Conservation (phyloP, 23 tunicate genomes). For the Oikopleura dioica region DNA sequence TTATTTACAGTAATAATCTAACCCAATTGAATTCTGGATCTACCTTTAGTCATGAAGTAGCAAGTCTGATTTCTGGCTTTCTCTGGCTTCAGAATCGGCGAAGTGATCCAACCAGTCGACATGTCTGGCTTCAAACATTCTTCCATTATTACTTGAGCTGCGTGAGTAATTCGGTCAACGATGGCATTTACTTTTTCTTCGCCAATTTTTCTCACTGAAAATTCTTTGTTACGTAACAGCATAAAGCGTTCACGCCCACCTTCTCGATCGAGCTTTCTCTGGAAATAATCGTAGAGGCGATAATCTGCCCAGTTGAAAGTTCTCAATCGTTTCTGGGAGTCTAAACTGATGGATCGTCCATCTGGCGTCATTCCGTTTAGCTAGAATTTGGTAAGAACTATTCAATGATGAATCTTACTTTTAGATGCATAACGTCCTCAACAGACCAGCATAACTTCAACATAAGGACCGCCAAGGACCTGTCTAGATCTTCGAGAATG, state of each 20-base stretch:
- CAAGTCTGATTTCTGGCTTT: background rate
- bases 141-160: background rate
- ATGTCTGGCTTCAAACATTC: background rate
- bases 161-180: background rate
- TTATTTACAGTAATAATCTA: background rate
- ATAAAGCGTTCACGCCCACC: background rate
- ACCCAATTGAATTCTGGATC: background rate
- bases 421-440: background rate
- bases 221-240: background rate
- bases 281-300: background rate
- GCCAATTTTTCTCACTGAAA: background rate
- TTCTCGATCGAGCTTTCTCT: background rate
- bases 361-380: background rate
- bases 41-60: background rate
- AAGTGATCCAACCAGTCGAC: background rate
- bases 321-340: background rate
- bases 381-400: background rate
- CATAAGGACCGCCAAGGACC: constrained; percentile 5
- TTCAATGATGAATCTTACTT: background rate
- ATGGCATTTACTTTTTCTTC: background rate
- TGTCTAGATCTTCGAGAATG: background rate
- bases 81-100: background rate
- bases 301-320: background rate
- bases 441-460: background rate
- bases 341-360: background rate